phyloP scores from a whole-genome alignment of 2,113 vertebrate species.

The Rhabdornis inornatus region DNA sequence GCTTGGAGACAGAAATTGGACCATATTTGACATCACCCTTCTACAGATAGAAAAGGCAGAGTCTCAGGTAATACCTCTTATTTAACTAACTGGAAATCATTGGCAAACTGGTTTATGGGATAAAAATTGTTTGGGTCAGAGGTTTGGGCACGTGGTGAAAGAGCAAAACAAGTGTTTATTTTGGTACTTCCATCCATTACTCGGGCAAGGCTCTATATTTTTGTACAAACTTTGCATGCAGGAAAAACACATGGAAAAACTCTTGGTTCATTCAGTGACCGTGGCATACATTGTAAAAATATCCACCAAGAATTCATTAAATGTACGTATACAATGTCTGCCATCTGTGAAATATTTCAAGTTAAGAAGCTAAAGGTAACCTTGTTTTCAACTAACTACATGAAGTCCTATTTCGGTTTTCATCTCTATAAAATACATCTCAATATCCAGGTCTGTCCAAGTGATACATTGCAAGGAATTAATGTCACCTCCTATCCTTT shows the following conservation, averaged over 20 bases:
- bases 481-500: slow-evolving; percentile 24
- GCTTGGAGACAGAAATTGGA: slow-evolving; percentile 70
- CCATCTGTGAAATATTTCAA: slow-evolving; percentile 31
- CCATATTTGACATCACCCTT: slow-evolving; percentile 70
- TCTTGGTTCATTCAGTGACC: neutral
- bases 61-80: slow-evolving; percentile 68
- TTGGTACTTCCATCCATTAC: slow-evolving; percentile 48
- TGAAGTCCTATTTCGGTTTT: slow-evolving; percentile 55
- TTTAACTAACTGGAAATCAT: slow-evolving; percentile 49
- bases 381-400: slow-evolving; percentile 53
- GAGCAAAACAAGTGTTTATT: slow-evolving; percentile 10
- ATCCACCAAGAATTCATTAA: slow-evolving; percentile 32
- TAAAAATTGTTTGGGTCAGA: slow-evolving; percentile 45
- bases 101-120: slow-evolving; percentile 47
- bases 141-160: neutral
- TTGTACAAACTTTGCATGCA: slow-evolving; percentile 4
- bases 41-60: slow-evolving; percentile 70
- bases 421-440: slow-evolving; percentile 55
- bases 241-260: slow-evolving; percentile 5
- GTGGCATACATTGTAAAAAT: neutral
- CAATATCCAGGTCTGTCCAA: slow-evolving; percentile 28
- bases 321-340: neutral
- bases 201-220: neutral
- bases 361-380: slow-evolving; percentile 46
- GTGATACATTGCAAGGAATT: slow-evolving; percentile 34